Evolutionary conservation across 2,797 vertebrate genomes (phyloP).

Genomic region (Melopsittacus undulatus): DNA sequence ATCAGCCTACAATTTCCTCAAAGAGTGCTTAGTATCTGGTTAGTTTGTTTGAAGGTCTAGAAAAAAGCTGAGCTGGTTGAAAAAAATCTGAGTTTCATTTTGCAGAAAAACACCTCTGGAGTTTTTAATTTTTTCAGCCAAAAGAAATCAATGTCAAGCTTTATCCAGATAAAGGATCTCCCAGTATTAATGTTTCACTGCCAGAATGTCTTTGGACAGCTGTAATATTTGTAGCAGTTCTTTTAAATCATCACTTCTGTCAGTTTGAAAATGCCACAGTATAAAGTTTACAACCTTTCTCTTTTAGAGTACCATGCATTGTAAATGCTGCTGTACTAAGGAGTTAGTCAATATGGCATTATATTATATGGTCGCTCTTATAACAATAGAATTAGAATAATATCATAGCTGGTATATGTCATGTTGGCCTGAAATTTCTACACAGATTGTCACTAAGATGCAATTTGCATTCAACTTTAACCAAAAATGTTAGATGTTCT

Average conservation of each 20-base stretch:
- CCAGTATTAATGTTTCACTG: background rate
- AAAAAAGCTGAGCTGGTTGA: background rate
- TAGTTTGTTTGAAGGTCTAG: background rate
- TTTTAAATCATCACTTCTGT: slow-evolving; percentile 48
- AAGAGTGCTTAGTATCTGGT: background rate
- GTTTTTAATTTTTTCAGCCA: background rate
- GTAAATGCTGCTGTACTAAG: background rate
- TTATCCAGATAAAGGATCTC: background rate
- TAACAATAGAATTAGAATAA: background rate
- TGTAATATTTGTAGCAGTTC: slow-evolving; percentile 52
- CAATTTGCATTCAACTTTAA: background rate
- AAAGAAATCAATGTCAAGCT: background rate
- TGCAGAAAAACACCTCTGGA: background rate
- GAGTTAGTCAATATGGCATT: background rate
- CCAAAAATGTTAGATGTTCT: background rate
- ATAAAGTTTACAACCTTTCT: slow-evolving; percentile 1
- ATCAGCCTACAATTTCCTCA: background rate
- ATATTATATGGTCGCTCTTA: background rate
- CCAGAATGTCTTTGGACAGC: background rate
- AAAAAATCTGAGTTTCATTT: background rate
- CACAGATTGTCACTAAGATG: background rate
- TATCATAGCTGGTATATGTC: background rate
- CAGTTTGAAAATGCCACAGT: slow-evolving; percentile 22
- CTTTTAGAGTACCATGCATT: background rate
- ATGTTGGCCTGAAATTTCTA: background rate